These are phyloP conservation scores for Trichomycterus rosablanca DNA, from an alignment of 2,113 vertebrate species.

Conservation along the genomic window DNA sequence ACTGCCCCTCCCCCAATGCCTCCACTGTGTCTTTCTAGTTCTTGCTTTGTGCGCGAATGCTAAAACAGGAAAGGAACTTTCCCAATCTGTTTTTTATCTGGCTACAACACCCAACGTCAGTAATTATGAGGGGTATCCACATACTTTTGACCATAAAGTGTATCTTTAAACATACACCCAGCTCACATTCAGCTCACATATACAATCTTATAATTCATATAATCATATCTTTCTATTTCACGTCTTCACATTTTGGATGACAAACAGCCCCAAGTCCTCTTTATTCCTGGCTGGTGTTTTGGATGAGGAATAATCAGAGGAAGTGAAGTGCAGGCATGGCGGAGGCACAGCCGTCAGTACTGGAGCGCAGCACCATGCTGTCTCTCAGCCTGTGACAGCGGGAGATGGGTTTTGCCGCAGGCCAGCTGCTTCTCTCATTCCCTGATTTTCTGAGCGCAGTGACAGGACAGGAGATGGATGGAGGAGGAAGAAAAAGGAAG, in stretches of 20 bases:
- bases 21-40: too few species aligned
- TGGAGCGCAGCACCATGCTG: conserved; percentile 32
- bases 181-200: too few species aligned
- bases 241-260: conserved; percentile 15
- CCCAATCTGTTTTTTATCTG: too few species aligned
- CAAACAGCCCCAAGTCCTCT: conserved; percentile 7
- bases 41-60: too few species aligned
- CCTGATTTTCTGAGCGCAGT: conserved; percentile 8
- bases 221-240: too few species aligned
- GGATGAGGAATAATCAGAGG: conserved; percentile 27
- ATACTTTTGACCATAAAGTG: too few species aligned
- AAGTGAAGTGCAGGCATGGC: conserved; percentile 26
- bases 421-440: conserved; percentile 38
- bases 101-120: too few species aligned
- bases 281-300: conserved; percentile 23
- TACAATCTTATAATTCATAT: too few species aligned
- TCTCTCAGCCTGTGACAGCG: conserved; percentile 37
- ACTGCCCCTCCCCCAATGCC: too few species aligned
- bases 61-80: too few species aligned
- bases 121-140: too few species aligned
- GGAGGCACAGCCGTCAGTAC: conserved; percentile 30
- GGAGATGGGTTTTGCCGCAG: conserved; percentile 44
- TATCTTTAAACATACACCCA: too few species aligned
- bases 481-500: conserved; percentile 32
- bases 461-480: conserved; percentile 19